Conservation (phyloP, 1,140 invertebrate genomes). For the Zaprionus davidi region DNA sequence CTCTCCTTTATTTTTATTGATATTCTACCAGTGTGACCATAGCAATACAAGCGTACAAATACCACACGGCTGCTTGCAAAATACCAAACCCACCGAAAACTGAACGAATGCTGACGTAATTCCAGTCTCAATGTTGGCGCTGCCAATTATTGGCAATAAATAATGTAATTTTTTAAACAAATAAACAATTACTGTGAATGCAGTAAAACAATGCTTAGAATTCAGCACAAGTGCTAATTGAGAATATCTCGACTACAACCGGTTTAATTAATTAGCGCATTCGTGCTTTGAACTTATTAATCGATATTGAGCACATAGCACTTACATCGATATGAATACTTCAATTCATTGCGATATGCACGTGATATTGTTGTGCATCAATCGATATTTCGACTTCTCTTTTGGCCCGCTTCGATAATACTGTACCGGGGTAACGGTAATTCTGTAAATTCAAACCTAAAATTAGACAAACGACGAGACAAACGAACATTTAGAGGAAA, state of each 20-base stretch:
- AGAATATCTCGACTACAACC: not conserved
- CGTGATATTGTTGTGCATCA: not conserved
- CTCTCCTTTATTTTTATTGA: slow-evolving; percentile 57
- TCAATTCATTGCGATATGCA: not conserved
- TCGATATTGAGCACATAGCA: not conserved
- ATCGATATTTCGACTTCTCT: not conserved
- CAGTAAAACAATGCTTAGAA: not conserved
- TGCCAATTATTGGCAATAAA: not conserved
- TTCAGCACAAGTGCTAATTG: not conserved
- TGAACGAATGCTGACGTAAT: slow-evolving; percentile 28
- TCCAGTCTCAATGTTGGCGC: not conserved
- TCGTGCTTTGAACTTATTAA: not conserved
- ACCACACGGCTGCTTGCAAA: slow-evolving; percentile 8
- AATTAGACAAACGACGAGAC: slow-evolving; percentile 6
- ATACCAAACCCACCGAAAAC: slow-evolving; percentile 25
- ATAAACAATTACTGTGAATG: not conserved
- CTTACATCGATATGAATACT: not conserved
- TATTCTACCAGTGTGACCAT: slow-evolving; percentile 55
- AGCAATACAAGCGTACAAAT: slow-evolving; percentile 6
- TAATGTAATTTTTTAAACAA: not conserved
- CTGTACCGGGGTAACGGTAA: not conserved
- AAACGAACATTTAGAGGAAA: slow-evolving; percentile 79
- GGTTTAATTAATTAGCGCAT: not conserved
- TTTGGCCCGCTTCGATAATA: not conserved
- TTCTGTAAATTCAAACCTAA: slow-evolving; percentile 12